Evolutionary conservation across 23 tunicate species (phyloP), one percentile per base, ranked within the genome.

Genomic region (Botrylloides violaceus): DNA sequence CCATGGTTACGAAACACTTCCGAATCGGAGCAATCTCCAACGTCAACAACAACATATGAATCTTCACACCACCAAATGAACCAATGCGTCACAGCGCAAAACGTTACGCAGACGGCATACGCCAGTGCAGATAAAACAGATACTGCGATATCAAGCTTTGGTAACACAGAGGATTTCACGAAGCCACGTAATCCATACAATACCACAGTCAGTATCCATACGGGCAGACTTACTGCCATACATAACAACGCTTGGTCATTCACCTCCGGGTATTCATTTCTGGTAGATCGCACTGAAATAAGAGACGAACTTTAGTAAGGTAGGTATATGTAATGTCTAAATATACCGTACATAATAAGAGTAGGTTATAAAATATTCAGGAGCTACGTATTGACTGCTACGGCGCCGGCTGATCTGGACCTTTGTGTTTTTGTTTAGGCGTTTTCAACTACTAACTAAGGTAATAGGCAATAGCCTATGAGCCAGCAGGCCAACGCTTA

Each of bases 231-330:
- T 7, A 63, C 35, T 19, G 70, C 70, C 19, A 34, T 19, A 31
- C 33, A 63, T 25, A 63, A 63, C 35, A 63, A 31, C 32, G 33
- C 70, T 63, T 63, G 70, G 70, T 63, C 70, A 9, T 63, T 29
- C 18, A 63, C 33, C 29, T 63, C 70, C 19, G 70, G 70, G 3
- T 33, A 22, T 4, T 63, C 70, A 28, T 63, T 31, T 33, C 70
- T 63, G 26, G 70, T 63, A 3, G 35, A 12, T 34, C 26, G 32
- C 3, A 63, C 70, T 63, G 70, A 12, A 63, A 63, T 12, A 31
- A 7, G 29, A 31, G 29, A 63, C 3, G n/a, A n/a, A n/a, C n/a
- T n/a, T n/a, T n/a, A n/a, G n/a, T n/a, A n/a, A n/a, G n/a, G n/a
- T n/a, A n/a, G n/a, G n/a, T n/a, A n/a, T n/a, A n/a, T n/a, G n/a